Base-by-base conservation (phyloP, 2,888 invertebrate genomes). In the Thysanoteuthis rhombus region DNA sequence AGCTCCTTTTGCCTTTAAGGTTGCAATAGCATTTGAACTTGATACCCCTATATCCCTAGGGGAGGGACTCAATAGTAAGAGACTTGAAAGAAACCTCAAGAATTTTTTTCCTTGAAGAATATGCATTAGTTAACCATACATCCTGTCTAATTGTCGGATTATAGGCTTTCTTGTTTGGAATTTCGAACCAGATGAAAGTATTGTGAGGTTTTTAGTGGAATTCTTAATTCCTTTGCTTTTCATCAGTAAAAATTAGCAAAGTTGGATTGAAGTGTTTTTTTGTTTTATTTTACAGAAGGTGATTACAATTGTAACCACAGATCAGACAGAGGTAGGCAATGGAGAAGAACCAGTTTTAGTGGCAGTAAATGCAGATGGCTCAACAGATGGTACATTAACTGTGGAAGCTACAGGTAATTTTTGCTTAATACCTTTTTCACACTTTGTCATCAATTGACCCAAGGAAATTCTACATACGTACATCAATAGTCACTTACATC, bases 381-480 rank as follows among this genome's bases (percentile, higher is more conserved):
- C 42, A 89, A 93, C 75, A 10, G 75, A 93, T 36, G 93, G 47
- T n/a, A 36, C 52, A 93, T 52, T 58, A 38, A 93, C 93, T 39
- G 93, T 52, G 1, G 52, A 93, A 39, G 45, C 25, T n/a, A 52
- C 36, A 28, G 45, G 93, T 58, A 90, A 90, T 19, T 32, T 75
- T 39, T 38, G 40, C 45, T 94, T n/a, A n/a, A 93, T 28, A 90
- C n/a, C 25, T 39, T 92, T 93, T 19, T 91, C 89, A 32, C 22
- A 28, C 39, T 40, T 93, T 47, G n/a, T 32, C 93, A 93, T 92
- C 39, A 92, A 45, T 94, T 94, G n/a, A 94, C 95, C 95, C 95
- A 95, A 93, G 95, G 96, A 19, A 95, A 95, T 75, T 96, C 96
- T 5, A 42, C 16, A 42, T 42, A 42, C 16, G 16, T 12, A 42